phyloP scores from a whole-genome alignment of 2,113 vertebrate species.

The Tympanuchus pallidicinctus region DNA sequence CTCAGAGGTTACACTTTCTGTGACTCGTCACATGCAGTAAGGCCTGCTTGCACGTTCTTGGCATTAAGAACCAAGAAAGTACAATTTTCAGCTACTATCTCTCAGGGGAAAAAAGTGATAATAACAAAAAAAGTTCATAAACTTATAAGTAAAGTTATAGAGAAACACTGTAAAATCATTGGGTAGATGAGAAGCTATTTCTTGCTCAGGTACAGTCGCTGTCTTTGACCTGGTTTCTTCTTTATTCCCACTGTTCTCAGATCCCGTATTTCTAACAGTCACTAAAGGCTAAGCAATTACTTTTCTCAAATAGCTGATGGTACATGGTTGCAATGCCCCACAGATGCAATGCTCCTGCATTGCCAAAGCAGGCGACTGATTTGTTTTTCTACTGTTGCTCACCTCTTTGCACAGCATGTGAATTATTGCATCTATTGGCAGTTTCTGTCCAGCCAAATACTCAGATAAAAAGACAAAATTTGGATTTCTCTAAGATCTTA shows the following conservation, averaged over 20 bases:
- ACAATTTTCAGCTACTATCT: not conserved
- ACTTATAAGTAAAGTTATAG: not conserved
- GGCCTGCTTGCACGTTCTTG: not conserved
- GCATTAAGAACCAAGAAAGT: not conserved
- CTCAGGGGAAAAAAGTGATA: not conserved
- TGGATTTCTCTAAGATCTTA: slow-evolving; percentile 1
- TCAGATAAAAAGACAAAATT: slow-evolving; percentile 19
- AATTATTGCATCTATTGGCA: slow-evolving; percentile 49
- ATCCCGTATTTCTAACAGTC: not conserved
- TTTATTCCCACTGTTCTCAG: not conserved
- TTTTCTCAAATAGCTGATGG: not conserved
- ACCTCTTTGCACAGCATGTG: slow-evolving; percentile 23
- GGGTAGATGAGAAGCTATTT: not conserved
- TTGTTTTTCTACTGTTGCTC: slow-evolving; percentile 39
- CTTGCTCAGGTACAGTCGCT: not conserved
- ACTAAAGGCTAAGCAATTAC: not conserved
- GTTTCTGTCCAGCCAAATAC: slow-evolving; percentile 31
- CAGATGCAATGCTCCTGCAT: not conserved
- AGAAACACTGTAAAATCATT: not conserved
- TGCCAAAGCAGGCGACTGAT: slow-evolving; percentile 16
- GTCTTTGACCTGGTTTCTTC: not conserved
- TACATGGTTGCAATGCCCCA: slow-evolving; percentile 4
- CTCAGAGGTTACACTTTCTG: not conserved
- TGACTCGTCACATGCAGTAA: not conserved
- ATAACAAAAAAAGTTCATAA: not conserved